Base-by-base conservation (phyloP, 2,888 invertebrate species). In the Phorcus lineatus region DNA sequence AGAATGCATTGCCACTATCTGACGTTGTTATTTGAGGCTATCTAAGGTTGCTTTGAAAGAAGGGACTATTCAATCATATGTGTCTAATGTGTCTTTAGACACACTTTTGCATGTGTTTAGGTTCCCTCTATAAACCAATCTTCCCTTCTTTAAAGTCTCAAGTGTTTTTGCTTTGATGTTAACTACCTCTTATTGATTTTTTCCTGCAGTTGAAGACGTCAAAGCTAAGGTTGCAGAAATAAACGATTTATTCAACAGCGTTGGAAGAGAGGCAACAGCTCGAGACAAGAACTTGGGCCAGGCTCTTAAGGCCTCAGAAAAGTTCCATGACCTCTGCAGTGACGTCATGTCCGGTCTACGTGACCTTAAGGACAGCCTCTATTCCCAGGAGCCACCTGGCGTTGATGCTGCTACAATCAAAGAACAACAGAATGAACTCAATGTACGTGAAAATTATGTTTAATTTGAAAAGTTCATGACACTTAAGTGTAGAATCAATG, bases 391-490 rank as follows among this genome's bases (percentile, higher is more conserved):
- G 80, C 89, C 90, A 0, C 91, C 92, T 0, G 91, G 91, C 2
- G 89, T 93, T 6, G 92, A 92, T 74, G 87, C 90, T 0, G 88
- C 89, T 19, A 90, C 91, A 13, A 90, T 93, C 52, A 86, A 87
- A 77, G 92, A 92, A 81, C 93, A 93, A 82, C 91, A 91, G 81
- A 90, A 90, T 76, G 93, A 93, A 83, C 86, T 92, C 1, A 87
- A 90, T 86, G 92, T 93, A 81, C 67, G 83, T 79, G 1, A 36
- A 54, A 17, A n/a, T 17, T 55, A 55, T 11, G 17, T 6, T 55
- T 11, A 6, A 3, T n/a, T 55, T 55, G 4, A 13, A 55, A 13
- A 11, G 2, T 55, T 55, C 3, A 55, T n/a, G n/a, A n/a, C n/a
- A n/a, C n/a, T n/a, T n/a, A n/a, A n/a, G n/a, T n/a, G n/a, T n/a